Evolutionary conservation across 1,140 invertebrate species (phyloP), one percentile per base, ranked within the genome.

Genomic region (Tetranychus cinnabarinus): DNA sequence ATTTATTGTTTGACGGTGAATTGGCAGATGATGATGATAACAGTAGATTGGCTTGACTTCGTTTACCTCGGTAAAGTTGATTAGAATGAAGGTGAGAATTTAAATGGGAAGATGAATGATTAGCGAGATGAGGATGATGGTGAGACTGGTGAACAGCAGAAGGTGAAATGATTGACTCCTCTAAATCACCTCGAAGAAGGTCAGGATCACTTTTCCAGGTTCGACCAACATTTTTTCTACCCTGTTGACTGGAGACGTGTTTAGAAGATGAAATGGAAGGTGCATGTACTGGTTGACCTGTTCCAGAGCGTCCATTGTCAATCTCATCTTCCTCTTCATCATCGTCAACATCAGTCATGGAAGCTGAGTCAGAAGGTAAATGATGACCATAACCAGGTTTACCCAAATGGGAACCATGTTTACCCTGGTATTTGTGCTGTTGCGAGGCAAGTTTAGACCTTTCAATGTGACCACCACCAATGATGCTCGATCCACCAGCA

Each of bases 391-490:
- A 42, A 52, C 6, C 48, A 6, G 5, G 48, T 52, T 52, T 52
- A 33, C 15, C 15, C 6, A 4, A 8, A 8, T 6, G n/a, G 23
- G 23, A 23, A 23, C 23, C 23, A 23, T 23, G 23, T 23, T 23
- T 23, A 23, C 23, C 23, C 23, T 23, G 23, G 23, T 23, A 23
- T 23, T 23, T 23, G 0, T 23, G 46, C 13, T 47, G 46, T 15
- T 47, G 23, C 15, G 10, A 34, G 6, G 59, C 59, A n/a, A 88
- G 1, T 80, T 80, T 67, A 23, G 23, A 23, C 23, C 23, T 23
- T 23, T 23, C 23, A 23, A 23, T 23, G 23, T 23, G 23, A 23
- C 23, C 23, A 63, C 42, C 10, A 37, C 34, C 37, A 8, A 42
- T 42, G 39, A 42, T 10, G 4, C 47, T 48, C 45, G 34, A 45